A percentile compares a stretch with the other conserved stretches of the same genome.
phyloP scores from a whole-genome alignment of 2,797 vertebrate genomes.

The Alectoris magna region DNA sequence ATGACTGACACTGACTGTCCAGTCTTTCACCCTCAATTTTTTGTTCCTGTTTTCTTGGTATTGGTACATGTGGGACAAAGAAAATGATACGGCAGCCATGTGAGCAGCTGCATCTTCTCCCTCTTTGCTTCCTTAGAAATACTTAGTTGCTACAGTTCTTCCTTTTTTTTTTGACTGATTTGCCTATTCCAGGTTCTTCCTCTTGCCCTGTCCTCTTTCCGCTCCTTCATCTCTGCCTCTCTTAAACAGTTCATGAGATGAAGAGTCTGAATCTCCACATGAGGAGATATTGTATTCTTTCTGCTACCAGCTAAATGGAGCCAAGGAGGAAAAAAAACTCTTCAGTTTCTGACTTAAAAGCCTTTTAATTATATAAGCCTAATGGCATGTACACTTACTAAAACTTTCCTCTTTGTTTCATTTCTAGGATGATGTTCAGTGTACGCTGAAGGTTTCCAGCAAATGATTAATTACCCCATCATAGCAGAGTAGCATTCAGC shows the following conservation, averaged over 20 bases:
- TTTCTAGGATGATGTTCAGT: neutral
- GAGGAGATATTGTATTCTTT: neutral
- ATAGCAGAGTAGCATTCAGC: neutral
- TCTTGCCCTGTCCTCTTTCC: neutral
- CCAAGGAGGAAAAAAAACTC: neutral
- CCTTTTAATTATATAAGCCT: neutral
- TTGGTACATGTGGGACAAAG: neutral
- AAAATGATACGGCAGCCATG: neutral
- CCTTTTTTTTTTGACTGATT: neutral
- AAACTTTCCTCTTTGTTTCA: neutral
- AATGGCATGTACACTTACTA: neutral
- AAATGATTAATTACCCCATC: fast-evolving
- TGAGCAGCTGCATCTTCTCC: neutral
- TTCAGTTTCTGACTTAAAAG: neutral
- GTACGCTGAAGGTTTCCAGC: neutral
- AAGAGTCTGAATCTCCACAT: neutral
- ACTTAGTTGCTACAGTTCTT: neutral
- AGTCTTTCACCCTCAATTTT: neutral
- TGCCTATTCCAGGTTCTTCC: neutral
- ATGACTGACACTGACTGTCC: neutral
- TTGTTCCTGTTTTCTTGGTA: neutral
- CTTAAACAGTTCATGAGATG: neutral
- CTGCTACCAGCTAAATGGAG: fast-evolving
- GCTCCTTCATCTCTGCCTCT: neutral
- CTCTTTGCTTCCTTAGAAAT: neutral